Evolutionary conservation across 2,888 invertebrate species (phyloP).

Genomic region (Entomobrya multifasciata): DNA sequence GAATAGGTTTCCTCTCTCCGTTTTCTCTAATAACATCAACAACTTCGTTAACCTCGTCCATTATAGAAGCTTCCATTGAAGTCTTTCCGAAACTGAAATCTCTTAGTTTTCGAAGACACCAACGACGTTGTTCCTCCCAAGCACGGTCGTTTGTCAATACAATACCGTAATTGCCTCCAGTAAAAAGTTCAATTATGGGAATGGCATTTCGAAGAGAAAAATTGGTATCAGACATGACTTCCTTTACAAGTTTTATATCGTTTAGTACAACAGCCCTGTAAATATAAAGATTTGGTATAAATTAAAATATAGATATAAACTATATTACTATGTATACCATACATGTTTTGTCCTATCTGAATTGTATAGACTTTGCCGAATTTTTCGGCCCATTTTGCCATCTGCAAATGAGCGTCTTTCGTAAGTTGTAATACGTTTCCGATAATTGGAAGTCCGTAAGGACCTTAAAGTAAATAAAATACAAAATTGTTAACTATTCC

Average conservation of each 20-base stretch:
- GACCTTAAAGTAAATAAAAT: constrained; percentile 21
- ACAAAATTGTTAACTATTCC: no score
- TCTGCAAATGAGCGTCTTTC: neutral
- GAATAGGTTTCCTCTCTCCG: neutral
- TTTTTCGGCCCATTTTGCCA: constrained; percentile 33
- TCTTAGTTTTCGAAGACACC: constrained; percentile 23
- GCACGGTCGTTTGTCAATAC: neutral
- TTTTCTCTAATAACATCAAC: neutral
- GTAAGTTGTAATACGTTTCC: constrained; percentile 39
- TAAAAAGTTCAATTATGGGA: neutral
- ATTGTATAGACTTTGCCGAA: no score
- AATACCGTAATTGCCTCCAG: constrained; percentile 32
- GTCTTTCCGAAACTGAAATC: constrained; percentile 49
- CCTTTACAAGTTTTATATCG: constrained; percentile 27
- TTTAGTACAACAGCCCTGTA: constrained; percentile 16
- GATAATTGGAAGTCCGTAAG: neutral
- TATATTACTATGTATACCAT: no score
- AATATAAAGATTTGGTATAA: no score
- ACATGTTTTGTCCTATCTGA: no score
- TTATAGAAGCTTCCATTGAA: constrained; percentile 40
- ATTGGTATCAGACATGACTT: constrained; percentile 4
- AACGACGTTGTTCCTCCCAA: constrained; percentile 51
- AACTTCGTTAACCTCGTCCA: constrained; percentile 42
- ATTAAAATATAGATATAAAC: no score
- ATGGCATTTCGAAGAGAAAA: neutral